Evolutionary conservation across 1,140 invertebrate species (phyloP).

Genomic region (Drosophila albomicans): DNA sequence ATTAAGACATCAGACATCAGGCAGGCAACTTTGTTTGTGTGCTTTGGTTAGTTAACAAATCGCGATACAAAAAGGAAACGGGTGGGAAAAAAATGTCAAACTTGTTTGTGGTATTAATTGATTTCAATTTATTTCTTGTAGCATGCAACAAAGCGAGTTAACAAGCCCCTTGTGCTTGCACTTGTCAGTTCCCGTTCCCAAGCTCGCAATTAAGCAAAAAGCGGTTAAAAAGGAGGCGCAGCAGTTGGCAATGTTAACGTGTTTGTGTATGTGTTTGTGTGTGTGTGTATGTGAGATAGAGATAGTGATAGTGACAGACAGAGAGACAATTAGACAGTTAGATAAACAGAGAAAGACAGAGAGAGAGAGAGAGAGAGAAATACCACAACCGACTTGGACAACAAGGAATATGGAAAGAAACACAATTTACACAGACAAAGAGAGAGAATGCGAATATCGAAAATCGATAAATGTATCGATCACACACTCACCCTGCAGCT

Average conservation of each 20-base stretch:
- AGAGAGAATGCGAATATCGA: conserved; percentile 6
- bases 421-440: conserved; percentile 3
- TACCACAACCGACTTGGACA: conserved; percentile 3
- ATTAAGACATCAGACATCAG: conserved; percentile 1
- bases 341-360: conserved; percentile 12
- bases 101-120: conserved; percentile 24
- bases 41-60: conserved; percentile 3
- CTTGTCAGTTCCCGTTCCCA: neutral
- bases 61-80: conserved; percentile 1
- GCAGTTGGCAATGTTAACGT: neutral
- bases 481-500: conserved; percentile 89
- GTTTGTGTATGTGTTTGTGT: conserved; percentile 2
- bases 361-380: conserved; percentile 22
- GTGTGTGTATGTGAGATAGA: neutral
- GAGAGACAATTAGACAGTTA: conserved; percentile 22
- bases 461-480: conserved; percentile 7
- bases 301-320: conserved; percentile 12
- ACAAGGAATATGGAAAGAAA: conserved; percentile 9
- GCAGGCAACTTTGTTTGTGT: conserved; percentile 2
- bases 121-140: conserved; percentile 1
- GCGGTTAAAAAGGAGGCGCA: conserved; percentile 6
- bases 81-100: neutral
- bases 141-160: neutral
- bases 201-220: conserved; percentile 54
- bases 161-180: neutral